phyloP scores from a whole-genome alignment of 2,888 invertebrate species.

The Ochlodes sylvanus region DNA sequence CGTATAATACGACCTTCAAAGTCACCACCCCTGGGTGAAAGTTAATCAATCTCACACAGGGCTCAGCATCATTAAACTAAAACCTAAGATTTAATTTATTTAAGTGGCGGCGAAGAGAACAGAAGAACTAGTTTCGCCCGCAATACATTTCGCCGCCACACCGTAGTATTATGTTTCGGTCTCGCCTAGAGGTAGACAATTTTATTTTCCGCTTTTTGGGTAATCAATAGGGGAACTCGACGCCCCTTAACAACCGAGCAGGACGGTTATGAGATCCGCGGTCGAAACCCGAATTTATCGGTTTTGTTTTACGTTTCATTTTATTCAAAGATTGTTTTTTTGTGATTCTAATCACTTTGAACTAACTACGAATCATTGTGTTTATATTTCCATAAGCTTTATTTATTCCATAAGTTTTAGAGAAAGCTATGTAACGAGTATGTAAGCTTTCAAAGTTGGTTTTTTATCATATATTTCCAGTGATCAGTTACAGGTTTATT shows the following conservation, averaged over 20 bases:
- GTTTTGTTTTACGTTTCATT: conserved; percentile 30
- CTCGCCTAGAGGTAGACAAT: conserved; percentile 68
- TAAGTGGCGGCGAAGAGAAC: conserved; percentile 58
- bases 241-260: conserved; percentile 69
- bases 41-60: conserved; percentile 28
- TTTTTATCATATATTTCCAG: too few species aligned
- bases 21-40: background rate
- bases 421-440: too few species aligned
- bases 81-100: conserved; percentile 64
- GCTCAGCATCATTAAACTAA: conserved; percentile 37
- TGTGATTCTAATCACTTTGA: background rate
- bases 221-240: conserved; percentile 83
- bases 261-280: conserved; percentile 51
- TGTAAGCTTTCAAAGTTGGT: too few species aligned
- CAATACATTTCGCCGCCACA: conserved; percentile 41
- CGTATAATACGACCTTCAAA: background rate
- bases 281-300: conserved; percentile 45
- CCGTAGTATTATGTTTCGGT: conserved; percentile 68
- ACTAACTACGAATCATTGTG: too few species aligned
- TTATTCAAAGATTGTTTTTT: conserved; percentile 18
- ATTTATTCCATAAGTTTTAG: too few species aligned
- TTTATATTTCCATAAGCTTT: too few species aligned
- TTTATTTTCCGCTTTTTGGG: conserved; percentile 85
- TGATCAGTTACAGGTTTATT: background rate
- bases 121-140: conserved; percentile 47